Evolutionary conservation across 2,888 invertebrate genomes (phyloP), one percentile per base, ranked within the genome.

Genomic region (Herminia tarsipennalis): DNA sequence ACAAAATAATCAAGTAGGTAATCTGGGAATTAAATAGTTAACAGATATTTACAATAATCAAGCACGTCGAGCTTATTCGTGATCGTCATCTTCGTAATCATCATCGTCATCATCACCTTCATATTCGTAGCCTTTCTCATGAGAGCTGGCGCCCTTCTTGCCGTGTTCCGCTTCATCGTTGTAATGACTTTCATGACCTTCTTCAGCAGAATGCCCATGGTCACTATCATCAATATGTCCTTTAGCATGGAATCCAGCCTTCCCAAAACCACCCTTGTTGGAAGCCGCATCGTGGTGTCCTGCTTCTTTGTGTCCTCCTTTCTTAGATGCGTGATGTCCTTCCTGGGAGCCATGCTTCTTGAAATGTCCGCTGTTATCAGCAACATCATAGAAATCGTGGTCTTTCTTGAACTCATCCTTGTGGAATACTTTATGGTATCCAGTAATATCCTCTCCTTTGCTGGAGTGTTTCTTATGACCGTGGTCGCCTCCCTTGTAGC

Each of bases 391-490:
- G 84, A 95, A 95, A 65, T 94, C 94, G 61, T 95, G 95, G 69
- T 95, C 94, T 72, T 95, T 95, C 78, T 95, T 95, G 89, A 93
- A 95, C 78, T 96, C 96, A 71, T 96, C 94, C 87, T 95, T 95
- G 81, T 93, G 93, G 81, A 94, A 95, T 1, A 95, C 94, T 67
- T 94, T 95, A 78, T 95, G 95, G 86, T 93, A 95, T 10, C 95
- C 95, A 4, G 93, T 94, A 13, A 94, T 92, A 37, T 94, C 94
- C 51, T 94, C 93, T 0, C 95, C 95, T 73, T 95, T 95, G 78
- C 94, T 94, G 79, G 92, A 93, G 53, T 93, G 92, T 39, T 93
- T 92, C 56, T 93, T 92, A 61, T 93, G 90, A 5, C 92, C 93
- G 62, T 92, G 93, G 49, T 92, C 92, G 0, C 87, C 92, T 3